Conservation (phyloP, 2,113 vertebrate species). For the Rhynchopsitta pachyrhyncha region DNA sequence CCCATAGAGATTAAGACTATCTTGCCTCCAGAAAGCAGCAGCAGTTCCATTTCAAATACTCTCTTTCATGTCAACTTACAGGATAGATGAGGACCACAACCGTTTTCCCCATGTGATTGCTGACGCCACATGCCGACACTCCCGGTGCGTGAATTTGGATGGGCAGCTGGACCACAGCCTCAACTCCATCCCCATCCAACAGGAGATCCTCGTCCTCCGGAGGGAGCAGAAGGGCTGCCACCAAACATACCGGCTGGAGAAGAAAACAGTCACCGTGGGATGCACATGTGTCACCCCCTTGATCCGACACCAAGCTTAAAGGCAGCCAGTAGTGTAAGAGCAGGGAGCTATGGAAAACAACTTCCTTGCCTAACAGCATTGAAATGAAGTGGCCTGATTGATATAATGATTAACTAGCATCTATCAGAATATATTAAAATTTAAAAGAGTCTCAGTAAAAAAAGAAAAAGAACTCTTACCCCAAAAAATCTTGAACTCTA, state of each 20-base stretch:
- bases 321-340: neutral
- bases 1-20: fast-evolving
- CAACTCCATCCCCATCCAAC: constrained; percentile 69
- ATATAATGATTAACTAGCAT: neutral
- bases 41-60: neutral
- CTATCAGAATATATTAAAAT: neutral
- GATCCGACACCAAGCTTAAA: constrained; percentile 16
- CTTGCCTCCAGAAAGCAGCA: neutral
- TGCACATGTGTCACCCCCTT: constrained; percentile 74
- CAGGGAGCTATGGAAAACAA: fast-evolving
- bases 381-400: neutral
- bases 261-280: constrained; percentile 70
- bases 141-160: neutral
- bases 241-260: constrained; percentile 65
- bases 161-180: constrained; percentile 55
- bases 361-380: fast-evolving
- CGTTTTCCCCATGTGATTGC: constrained; percentile 67
- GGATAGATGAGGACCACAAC: constrained; percentile 63
- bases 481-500: fast-evolving
- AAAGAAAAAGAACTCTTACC: neutral
- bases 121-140: constrained; percentile 63
- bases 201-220: constrained; percentile 75
- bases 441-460: neutral
- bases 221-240: constrained; percentile 58
- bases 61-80: neutral